Evolutionary conservation across 2,888 invertebrate genomes (phyloP).

Genomic region (Meiosimyza decipiens): DNA sequence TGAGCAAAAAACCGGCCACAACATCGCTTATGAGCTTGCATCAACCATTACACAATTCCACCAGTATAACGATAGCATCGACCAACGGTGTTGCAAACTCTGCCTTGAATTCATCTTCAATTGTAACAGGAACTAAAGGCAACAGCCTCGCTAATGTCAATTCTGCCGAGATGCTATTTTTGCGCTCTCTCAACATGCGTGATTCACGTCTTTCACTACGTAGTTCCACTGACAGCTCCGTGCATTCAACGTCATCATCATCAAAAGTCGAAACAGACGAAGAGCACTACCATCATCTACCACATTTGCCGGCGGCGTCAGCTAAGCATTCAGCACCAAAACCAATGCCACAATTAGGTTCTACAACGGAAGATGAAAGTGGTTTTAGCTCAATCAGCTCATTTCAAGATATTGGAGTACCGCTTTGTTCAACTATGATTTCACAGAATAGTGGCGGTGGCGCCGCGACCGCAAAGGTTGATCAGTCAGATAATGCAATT

Average conservation of each 20-base stretch:
- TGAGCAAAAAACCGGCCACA: slow-evolving; percentile 48
- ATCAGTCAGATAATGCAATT: slow-evolving; percentile 1
- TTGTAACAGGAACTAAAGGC: neutral
- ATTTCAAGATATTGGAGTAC: slow-evolving; percentile 83
- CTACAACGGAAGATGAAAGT: slow-evolving; percentile 79
- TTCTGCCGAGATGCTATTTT: slow-evolving; percentile 59
- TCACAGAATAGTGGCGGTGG: slow-evolving; percentile 12
- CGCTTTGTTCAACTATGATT: slow-evolving; percentile 63
- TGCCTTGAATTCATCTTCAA: slow-evolving; percentile 28
- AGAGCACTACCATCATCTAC: slow-evolving; percentile 46
- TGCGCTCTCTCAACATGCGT: slow-evolving; percentile 63
- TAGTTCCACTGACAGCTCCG: slow-evolving; percentile 66
- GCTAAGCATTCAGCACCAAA: slow-evolving; percentile 33
- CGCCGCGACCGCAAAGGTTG: neutral
- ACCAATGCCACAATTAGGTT: slow-evolving; percentile 48
- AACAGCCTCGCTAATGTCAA: slow-evolving; percentile 32
- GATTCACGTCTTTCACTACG: slow-evolving; percentile 65
- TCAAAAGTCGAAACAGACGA: slow-evolving; percentile 65
- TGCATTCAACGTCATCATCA: slow-evolving; percentile 65
- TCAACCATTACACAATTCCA: slow-evolving; percentile 53
- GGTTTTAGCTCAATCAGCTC: slow-evolving; percentile 88
- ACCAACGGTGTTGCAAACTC: slow-evolving; percentile 17
- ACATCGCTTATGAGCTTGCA: slow-evolving; percentile 48
- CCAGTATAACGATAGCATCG: slow-evolving; percentile 40
- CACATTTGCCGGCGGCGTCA: slow-evolving; percentile 38